These are phyloP conservation scores for Neoaliturus tenellus DNA, from an alignment of 2,888 invertebrate species.

Conservation along the genomic window DNA sequence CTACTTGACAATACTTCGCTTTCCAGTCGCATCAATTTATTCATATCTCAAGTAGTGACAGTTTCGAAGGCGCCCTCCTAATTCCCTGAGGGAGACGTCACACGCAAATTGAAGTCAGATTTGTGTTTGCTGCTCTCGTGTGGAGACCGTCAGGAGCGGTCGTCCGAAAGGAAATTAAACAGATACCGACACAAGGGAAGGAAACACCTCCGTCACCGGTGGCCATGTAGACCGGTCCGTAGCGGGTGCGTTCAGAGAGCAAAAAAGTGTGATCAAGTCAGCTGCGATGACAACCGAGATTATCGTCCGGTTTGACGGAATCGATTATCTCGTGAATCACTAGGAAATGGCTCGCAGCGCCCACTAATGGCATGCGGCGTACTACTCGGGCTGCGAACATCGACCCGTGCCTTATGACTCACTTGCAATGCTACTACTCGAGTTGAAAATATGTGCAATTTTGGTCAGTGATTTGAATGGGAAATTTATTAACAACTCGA, in stretches of 20 bases:
- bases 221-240: background rate
- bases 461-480: too few species aligned
- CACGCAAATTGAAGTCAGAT: background rate
- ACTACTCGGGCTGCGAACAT: conserved; percentile 1
- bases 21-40: background rate
- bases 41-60: background rate
- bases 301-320: background rate
- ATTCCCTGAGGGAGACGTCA: background rate
- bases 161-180: conserved; percentile 7
- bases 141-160: background rate
- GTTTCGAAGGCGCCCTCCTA: background rate
- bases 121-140: background rate
- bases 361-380: conserved; percentile 11
- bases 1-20: background rate
- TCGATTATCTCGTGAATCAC: conserved; percentile 24
- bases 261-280: conserved; percentile 11
- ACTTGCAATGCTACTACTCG: background rate
- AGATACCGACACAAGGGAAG: background rate
- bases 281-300: background rate
- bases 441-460: too few species aligned
- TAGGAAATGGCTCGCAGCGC: background rate
- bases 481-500: too few species aligned
- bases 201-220: background rate
- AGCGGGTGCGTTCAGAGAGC: background rate
- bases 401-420: background rate